These are phyloP conservation scores for Nineta flava DNA, from an alignment of 2,888 invertebrate genomes.

Conservation along the genomic window DNA sequence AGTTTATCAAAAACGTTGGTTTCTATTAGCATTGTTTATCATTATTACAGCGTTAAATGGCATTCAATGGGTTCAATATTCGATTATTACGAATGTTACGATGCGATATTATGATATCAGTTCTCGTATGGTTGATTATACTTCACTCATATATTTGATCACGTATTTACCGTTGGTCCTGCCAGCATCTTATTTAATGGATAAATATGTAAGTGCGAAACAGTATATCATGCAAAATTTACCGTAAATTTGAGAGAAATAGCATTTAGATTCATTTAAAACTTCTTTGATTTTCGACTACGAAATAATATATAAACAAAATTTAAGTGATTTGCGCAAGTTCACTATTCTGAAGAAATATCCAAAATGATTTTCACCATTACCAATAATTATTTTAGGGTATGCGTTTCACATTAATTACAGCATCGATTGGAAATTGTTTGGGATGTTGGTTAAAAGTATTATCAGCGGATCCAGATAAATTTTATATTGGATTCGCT, in stretches of 20 bases:
- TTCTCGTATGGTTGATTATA: conserved; percentile 77
- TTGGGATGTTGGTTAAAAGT: conserved; percentile 44
- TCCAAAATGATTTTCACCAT: too few relatives aligned
- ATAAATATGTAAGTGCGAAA: conserved; percentile 73
- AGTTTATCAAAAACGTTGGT: conserved; percentile 66
- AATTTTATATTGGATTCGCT: conserved; percentile 43
- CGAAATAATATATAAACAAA: too few relatives aligned
- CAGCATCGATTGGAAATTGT: conserved; percentile 38
- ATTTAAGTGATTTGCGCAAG: too few relatives aligned
- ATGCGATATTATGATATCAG: conserved; percentile 60
- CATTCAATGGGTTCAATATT: conserved; percentile 95
- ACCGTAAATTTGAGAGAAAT: too few relatives aligned
- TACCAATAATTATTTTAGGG: conserved; percentile 28
- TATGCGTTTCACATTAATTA: conserved; percentile 30
- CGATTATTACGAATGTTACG: conserved; percentile 78
- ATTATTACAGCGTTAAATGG: conserved; percentile 81
- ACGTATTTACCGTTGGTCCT: conserved; percentile 94
- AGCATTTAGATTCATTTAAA: too few relatives aligned
- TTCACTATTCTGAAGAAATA: too few relatives aligned
- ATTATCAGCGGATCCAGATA: conserved; percentile 37
- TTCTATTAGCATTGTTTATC: conserved; percentile 73
- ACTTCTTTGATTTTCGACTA: too few relatives aligned
- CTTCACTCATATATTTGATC: conserved; percentile 96
- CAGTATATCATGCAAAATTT: too few relatives aligned
- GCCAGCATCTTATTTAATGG: conserved; percentile 91